Evolutionary conservation across 1,140 invertebrate species (phyloP).

Genomic region (Notospermus geniculatus): DNA sequence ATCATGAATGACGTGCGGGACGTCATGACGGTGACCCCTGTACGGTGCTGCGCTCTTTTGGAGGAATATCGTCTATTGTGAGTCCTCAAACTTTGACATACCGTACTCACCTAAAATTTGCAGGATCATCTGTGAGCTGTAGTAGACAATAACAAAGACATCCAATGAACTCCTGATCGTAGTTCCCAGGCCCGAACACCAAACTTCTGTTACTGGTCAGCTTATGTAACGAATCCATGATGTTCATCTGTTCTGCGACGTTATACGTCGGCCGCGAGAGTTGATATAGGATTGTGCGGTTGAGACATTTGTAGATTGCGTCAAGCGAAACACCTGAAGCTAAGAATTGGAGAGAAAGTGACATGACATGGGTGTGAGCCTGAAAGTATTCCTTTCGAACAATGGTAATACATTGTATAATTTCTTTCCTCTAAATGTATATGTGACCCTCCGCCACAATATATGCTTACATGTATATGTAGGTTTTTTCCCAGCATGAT

Average conservation of each 20-base stretch:
- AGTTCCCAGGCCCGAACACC: constrained; percentile 91
- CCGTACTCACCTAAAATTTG: too few relatives aligned
- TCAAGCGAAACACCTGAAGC: constrained; percentile 63
- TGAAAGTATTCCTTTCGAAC: too few relatives aligned
- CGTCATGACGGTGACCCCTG: too few relatives aligned
- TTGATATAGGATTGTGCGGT: constrained; percentile 89
- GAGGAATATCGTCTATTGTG: too few relatives aligned
- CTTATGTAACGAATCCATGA: constrained; percentile 90
- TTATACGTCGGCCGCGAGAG: constrained; percentile 86
- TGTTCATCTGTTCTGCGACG: constrained; percentile 78
- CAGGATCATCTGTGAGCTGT: constrained; percentile 83
- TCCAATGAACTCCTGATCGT: constrained; percentile 91
- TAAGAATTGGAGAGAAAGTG: constrained; percentile 23
- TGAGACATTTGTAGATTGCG: constrained; percentile 87
- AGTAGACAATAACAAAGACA: constrained; percentile 94
- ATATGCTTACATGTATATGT: too few relatives aligned
- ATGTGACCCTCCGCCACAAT: too few relatives aligned
- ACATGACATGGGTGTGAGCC: not conserved
- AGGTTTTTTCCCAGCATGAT: too few relatives aligned
- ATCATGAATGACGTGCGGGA: too few relatives aligned
- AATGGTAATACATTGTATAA: too few relatives aligned
- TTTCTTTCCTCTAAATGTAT: constrained; percentile 1
- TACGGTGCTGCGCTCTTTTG: too few relatives aligned
- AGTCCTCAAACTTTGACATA: too few relatives aligned
- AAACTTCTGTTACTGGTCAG: constrained; percentile 78